phyloP scores from a whole-genome alignment of 2,113 vertebrate genomes.

The Gallinago media region DNA sequence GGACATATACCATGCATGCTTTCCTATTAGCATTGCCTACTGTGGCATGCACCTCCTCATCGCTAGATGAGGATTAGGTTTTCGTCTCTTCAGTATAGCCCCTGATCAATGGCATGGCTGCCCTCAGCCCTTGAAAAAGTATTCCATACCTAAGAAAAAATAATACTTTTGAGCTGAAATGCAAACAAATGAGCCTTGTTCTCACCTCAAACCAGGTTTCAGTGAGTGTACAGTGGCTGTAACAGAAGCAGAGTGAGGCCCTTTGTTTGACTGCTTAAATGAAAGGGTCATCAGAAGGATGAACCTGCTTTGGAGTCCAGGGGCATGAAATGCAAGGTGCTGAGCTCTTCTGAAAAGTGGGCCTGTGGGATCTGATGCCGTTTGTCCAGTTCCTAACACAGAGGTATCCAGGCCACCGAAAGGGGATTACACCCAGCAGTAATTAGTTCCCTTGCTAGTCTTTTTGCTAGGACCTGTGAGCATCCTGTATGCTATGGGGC shows the following conservation, averaged over 20 bases:
- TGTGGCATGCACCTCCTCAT: neutral
- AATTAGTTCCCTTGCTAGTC: neutral
- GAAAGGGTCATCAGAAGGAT: neutral
- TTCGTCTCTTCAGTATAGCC: neutral
- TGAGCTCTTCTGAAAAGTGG: neutral
- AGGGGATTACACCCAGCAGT: neutral
- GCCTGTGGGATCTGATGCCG: neutral
- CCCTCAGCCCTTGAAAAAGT: neutral
- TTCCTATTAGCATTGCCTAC: neutral
- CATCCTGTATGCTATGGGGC: fast-evolving
- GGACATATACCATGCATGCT: fast-evolving
- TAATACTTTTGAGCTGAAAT: neutral
- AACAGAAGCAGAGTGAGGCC: neutral
- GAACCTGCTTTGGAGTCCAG: neutral
- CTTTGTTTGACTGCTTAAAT: neutral
- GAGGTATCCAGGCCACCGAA: neutral
- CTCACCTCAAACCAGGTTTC: neutral
- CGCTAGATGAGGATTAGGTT: neutral
- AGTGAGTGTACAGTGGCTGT: neutral
- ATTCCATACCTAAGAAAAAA: neutral
- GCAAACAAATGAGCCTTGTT: neutral
- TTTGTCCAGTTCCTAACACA: neutral
- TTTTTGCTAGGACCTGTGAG: neutral
- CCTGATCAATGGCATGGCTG: neutral
- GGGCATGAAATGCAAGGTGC: neutral